Percentiles rank a stretch among this genome's conserved stretches.
Conservation (phyloP, 2,113 vertebrate genomes). For the Amphilophus citrinellus region DNA sequence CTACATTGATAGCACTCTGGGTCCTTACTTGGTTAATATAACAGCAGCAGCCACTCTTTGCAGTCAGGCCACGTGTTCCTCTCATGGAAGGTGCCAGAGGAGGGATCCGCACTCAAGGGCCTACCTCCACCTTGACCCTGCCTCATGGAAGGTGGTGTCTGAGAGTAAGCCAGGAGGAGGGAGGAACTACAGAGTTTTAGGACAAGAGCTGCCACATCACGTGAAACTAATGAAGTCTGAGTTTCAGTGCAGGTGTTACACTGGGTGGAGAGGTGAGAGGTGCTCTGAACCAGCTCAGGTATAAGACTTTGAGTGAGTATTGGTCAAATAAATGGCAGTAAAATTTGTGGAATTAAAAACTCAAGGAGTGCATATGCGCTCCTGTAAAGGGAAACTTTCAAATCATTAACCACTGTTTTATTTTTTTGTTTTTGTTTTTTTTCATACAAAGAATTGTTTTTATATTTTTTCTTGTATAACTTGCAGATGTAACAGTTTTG, state of each 20-base stretch:
- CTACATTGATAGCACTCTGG: conserved; percentile 77
- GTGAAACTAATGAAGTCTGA: conserved; percentile 26
- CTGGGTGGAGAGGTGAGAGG: conserved; percentile 75
- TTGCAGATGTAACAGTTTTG: background rate
- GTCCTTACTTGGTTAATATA: conserved; percentile 83
- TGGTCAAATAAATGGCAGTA: background rate
- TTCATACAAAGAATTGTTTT: background rate
- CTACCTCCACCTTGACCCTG: conserved; percentile 81
- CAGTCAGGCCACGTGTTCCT: conserved; percentile 76
- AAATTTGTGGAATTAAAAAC: background rate
- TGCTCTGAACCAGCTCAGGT: conserved; percentile 51
- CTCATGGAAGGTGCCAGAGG: conserved; percentile 79
- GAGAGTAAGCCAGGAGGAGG: conserved; percentile 37
- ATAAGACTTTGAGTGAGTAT: background rate
- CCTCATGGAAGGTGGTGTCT: conserved; percentile 66
- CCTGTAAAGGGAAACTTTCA: background rate
- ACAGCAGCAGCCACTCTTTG: conserved; percentile 78
- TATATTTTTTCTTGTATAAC: background rate
- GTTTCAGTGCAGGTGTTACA: conserved; percentile 81
- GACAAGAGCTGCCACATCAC: conserved; percentile 20
- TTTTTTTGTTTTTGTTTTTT: background rate
- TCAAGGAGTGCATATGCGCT: background rate
- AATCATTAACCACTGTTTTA: background rate
- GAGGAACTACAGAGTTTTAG: conserved; percentile 52
- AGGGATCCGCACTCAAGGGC: conserved; percentile 33